phyloP scores from a whole-genome alignment of 1,140 invertebrate genomes.

The Magallana ariakensis region DNA sequence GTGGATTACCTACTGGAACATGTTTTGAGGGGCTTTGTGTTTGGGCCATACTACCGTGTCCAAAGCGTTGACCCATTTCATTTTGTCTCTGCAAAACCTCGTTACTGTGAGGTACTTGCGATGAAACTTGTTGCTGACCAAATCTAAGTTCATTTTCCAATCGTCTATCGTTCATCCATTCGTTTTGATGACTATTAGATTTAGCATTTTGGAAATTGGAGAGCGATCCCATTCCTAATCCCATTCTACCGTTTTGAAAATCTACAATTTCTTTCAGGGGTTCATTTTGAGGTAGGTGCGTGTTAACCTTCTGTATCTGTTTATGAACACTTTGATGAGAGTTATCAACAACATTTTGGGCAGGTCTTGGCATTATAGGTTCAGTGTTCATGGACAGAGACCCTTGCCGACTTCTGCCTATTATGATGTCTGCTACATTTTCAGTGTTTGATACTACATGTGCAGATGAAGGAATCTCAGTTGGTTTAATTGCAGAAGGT shows the following conservation, averaged over 20 bases:
- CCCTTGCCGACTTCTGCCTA: neutral
- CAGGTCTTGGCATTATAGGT: no score
- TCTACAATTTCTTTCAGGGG: neutral
- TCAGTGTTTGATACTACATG: neutral
- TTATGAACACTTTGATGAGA: neutral
- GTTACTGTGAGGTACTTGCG: no score
- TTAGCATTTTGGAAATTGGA: neutral
- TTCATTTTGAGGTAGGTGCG: neutral
- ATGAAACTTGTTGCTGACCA: no score
- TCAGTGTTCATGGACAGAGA: neutral
- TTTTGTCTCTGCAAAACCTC: no score
- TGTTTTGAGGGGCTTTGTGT: no score
- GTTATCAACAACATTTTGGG: neutral
- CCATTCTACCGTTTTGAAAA: neutral
- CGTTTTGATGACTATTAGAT: neutral
- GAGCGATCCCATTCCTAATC: neutral
- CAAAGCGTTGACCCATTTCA: no score
- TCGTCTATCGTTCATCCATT: no score
- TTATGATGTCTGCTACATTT: neutral
- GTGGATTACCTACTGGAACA: no score
- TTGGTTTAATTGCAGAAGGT: neutral
- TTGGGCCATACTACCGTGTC: no score
- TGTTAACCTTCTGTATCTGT: neutral
- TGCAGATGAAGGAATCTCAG: neutral
- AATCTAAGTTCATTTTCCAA: no score